Conservation (phyloP, 2,113 vertebrate genomes). For the Lamprologus ornatipinnis region DNA sequence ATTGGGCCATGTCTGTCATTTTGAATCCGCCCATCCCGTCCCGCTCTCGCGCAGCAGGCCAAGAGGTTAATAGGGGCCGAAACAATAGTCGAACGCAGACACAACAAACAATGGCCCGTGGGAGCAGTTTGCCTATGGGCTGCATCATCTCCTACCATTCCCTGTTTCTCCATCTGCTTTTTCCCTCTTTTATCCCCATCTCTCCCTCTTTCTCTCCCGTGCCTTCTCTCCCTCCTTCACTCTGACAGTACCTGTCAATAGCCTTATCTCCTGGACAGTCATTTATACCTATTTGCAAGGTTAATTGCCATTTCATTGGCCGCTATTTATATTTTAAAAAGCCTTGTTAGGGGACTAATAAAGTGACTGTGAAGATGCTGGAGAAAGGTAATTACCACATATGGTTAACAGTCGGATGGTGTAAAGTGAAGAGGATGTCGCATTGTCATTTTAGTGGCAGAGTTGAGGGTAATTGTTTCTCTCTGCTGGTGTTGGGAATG, state of each 20-base stretch:
- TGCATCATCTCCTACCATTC: slow-evolving; percentile 39
- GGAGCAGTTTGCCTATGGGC: slow-evolving; percentile 62
- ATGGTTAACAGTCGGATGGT: slow-evolving; percentile 52
- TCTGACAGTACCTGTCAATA: slow-evolving; percentile 51
- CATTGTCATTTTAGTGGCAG: slow-evolving; percentile 54
- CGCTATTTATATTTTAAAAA: slow-evolving; percentile 67
- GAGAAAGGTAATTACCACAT: slow-evolving; percentile 70
- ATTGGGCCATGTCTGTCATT: slow-evolving; percentile 73
- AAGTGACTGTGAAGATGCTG: slow-evolving; percentile 61
- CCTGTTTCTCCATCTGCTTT: slow-evolving; percentile 11
- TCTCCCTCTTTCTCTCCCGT: background rate
- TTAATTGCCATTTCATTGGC: slow-evolving; percentile 74
- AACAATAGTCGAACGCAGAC: slow-evolving; percentile 74
- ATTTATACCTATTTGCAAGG: slow-evolving; percentile 70
- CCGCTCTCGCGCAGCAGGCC: slow-evolving; percentile 61
- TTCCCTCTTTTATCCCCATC: background rate
- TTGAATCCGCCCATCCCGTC: slow-evolving; percentile 62
- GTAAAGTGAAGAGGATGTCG: slow-evolving; percentile 46
- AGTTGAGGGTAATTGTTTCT: slow-evolving; percentile 60
- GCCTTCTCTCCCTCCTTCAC: background rate
- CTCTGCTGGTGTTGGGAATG: slow-evolving; percentile 32
- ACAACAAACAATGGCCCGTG: slow-evolving; percentile 71
- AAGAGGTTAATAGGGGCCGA: slow-evolving; percentile 78
- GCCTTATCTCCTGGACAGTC: slow-evolving; percentile 52
- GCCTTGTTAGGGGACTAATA: slow-evolving; percentile 69